Evolutionary conservation across 1,140 invertebrate species (phyloP).

Genomic region (Diachasmimorpha longicaudata): DNA sequence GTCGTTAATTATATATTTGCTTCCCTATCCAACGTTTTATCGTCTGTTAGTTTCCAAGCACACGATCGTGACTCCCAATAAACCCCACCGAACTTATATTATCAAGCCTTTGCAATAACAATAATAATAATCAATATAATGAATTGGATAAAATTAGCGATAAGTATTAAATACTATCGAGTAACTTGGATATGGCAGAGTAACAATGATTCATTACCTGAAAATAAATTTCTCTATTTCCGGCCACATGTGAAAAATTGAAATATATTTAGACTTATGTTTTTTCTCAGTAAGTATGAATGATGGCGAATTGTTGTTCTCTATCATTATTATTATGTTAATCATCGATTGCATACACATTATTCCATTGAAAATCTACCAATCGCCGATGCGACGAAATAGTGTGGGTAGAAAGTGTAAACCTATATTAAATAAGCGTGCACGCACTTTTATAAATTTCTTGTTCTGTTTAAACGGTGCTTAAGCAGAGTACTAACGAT

Average conservation of each 20-base stretch:
- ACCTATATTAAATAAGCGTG: constrained; percentile 58
- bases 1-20: background rate
- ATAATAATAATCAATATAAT: background rate
- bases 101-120: background rate
- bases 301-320: background rate
- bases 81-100: background rate
- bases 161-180: background rate
- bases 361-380: constrained; percentile 22
- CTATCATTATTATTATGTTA: constrained; percentile 12
- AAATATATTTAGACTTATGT: background rate
- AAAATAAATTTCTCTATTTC: constrained; percentile 4
- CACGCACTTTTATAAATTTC: constrained; percentile 46
- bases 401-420: constrained; percentile 52
- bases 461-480: constrained; percentile 39
- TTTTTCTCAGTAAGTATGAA: background rate
- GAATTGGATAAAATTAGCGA: background rate
- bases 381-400: constrained; percentile 35
- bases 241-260: background rate
- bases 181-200: background rate
- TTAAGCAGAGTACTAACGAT: constrained; percentile 56
- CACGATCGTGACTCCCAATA: background rate
- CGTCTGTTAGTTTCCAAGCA: background rate
- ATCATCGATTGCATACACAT: constrained; percentile 36
- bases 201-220: background rate
- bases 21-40: background rate